Percentiles rank a stretch among this genome's conserved stretches.
phyloP scores from a whole-genome alignment of 2,888 invertebrate species.

The Onchidella celtica region DNA sequence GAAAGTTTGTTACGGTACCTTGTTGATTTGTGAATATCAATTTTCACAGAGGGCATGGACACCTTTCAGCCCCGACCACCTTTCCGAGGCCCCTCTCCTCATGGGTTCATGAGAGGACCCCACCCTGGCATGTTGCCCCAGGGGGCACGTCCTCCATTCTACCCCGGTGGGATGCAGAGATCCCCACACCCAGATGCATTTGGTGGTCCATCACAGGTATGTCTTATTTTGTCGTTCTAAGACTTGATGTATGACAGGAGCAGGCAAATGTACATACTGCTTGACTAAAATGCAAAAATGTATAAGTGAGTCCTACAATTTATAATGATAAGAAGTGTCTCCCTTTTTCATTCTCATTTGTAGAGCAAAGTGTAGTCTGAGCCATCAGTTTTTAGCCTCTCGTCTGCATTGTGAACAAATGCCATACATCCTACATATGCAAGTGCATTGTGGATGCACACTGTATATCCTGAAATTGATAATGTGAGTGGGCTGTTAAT shows the following conservation, averaged over 20 bases:
- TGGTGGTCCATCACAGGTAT: slow-evolving; percentile 31
- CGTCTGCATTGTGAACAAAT: no score
- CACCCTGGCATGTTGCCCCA: slow-evolving; percentile 42
- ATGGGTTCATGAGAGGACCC: slow-evolving; percentile 40
- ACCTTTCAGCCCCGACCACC: slow-evolving; percentile 38
- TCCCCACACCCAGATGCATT: slow-evolving; percentile 38
- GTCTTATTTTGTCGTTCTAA: neutral
- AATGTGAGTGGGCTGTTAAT: no score
- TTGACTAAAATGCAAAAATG: no score
- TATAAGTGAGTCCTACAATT: no score
- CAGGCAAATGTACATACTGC: neutral
- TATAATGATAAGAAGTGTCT: no score
- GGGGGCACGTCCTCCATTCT: slow-evolving; percentile 37
- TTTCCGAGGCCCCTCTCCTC: slow-evolving; percentile 39
- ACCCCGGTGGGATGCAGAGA: slow-evolving; percentile 49
- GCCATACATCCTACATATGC: no score
- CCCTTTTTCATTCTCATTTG: no score
- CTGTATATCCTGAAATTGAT: no score
- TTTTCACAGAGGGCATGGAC: slow-evolving; percentile 41
- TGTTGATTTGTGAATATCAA: neutral
- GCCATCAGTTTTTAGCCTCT: no score
- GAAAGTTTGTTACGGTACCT: no score
- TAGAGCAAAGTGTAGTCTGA: no score
- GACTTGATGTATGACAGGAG: neutral
- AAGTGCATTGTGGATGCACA: no score